These are phyloP conservation scores for Sylvilagus floridanus DNA, from an alignment of 2,797 vertebrate genomes.

Conservation along the genomic window DNA sequence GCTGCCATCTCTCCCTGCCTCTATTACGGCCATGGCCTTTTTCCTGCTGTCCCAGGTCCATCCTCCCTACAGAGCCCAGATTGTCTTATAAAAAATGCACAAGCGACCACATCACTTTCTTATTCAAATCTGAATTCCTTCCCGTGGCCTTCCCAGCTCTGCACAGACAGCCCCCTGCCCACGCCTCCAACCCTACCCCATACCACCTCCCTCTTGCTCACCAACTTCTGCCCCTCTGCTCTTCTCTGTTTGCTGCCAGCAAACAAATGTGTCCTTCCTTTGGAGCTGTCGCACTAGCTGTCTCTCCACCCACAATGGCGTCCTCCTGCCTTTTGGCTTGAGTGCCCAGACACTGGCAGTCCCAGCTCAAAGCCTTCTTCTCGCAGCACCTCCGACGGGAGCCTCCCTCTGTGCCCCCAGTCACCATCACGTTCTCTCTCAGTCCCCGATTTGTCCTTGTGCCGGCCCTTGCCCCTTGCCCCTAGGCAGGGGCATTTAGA, in stretches of 20 bases:
- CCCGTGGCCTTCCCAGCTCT: neutral
- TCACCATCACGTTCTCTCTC: neutral
- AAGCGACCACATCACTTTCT: neutral
- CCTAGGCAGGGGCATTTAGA: neutral
- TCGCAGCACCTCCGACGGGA: neutral
- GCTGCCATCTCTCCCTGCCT: too few species aligned
- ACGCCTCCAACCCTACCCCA: neutral
- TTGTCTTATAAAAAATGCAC: neutral
- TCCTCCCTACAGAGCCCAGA: neutral
- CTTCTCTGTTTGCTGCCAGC: neutral
- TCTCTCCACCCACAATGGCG: neutral
- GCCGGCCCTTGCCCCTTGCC: neutral
- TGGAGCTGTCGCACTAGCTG: neutral
- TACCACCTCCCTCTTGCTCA: neutral
- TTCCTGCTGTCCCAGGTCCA: neutral
- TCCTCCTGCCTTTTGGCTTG: neutral
- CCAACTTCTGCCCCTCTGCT: neutral
- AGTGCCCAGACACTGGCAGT: neutral
- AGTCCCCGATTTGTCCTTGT: neutral
- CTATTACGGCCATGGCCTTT: neutral
- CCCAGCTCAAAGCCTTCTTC: neutral
- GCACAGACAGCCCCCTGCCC: too few species aligned
- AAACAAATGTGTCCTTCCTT: neutral
- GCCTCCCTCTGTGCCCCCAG: neutral
- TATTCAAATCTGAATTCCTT: neutral